Conservation (phyloP, 92 coral and sea anemone genomes). For the Palythoa grandis region DNA sequence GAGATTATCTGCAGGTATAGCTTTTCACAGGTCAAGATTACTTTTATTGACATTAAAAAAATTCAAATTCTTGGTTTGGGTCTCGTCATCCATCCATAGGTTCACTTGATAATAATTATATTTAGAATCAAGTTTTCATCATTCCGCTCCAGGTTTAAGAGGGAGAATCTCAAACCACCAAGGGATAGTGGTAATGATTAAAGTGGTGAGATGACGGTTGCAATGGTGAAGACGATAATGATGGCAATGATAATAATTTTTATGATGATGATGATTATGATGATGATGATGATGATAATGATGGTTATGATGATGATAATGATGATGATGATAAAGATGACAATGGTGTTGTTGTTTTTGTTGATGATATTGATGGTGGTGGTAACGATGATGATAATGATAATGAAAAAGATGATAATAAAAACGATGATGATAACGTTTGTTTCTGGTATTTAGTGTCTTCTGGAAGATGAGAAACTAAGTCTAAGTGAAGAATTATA, state of each 20-base stretch:
- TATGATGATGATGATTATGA: background rate
- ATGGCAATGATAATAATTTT: background rate
- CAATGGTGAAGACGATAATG: background rate
- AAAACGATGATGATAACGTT: background rate
- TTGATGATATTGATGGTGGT: background rate
- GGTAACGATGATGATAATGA: background rate
- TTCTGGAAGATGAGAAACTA: slow-evolving; percentile 85
- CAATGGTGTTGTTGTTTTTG: background rate
- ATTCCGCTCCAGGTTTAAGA: no score
- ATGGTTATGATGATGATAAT: background rate
- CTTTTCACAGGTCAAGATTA: background rate
- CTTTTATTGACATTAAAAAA: no score
- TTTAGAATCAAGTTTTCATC: no score
- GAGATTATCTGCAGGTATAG: slow-evolving; percentile 89
- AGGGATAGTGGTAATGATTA: background rate
- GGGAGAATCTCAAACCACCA: no score
- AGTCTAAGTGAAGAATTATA: slow-evolving; percentile 94
- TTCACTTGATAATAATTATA: no score
- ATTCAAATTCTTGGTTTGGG: no score
- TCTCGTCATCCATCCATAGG: no score
- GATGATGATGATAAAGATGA: background rate
- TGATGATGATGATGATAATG: background rate
- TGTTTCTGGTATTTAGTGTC: slow-evolving; percentile 59
- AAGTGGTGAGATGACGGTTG: background rate
- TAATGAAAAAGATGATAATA: background rate